phyloP scores from a whole-genome alignment of 2,888 invertebrate genomes.

The Lasius fuliginosus region DNA sequence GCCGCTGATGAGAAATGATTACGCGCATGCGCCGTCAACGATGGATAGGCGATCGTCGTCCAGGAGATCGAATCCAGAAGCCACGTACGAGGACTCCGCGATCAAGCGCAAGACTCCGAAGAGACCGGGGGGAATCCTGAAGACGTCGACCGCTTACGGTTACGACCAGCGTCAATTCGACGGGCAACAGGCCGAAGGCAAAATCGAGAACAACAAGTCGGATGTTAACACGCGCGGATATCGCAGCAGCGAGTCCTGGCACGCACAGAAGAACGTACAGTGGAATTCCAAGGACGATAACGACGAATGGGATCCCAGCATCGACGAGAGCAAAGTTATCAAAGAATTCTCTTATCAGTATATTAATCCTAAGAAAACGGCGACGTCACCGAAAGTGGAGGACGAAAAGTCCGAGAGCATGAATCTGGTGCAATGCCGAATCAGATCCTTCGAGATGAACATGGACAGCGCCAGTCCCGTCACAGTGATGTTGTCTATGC shows the following conservation, averaged over 20 bases:
- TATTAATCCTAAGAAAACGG: constrained; percentile 78
- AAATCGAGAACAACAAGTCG: constrained; percentile 46
- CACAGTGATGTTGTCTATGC: constrained; percentile 82
- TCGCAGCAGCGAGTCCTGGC: constrained; percentile 77
- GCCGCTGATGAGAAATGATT: constrained; percentile 52
- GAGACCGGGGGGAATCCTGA: constrained; percentile 81
- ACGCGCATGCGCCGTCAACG: constrained; percentile 18
- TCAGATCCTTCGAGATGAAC: constrained; percentile 82
- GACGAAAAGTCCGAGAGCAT: constrained; percentile 57
- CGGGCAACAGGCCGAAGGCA: constrained; percentile 50
- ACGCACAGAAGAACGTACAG: constrained; percentile 79
- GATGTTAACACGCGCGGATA: constrained; percentile 72
- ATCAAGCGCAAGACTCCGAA: constrained; percentile 66
- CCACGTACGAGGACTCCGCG: constrained; percentile 49
- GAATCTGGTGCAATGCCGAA: constrained; percentile 81
- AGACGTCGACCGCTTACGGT: constrained; percentile 76
- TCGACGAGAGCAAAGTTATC: constrained; percentile 84
- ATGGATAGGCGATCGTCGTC: constrained; percentile 35
- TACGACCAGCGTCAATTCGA: constrained; percentile 64
- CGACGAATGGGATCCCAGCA: constrained; percentile 81
- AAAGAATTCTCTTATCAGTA: constrained; percentile 86
- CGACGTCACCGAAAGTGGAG: constrained; percentile 15
- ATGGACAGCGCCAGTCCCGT: constrained; percentile 73
- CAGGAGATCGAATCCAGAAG: constrained; percentile 51
- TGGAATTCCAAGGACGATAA: constrained; percentile 79